Evolutionary conservation across 2,797 vertebrate genomes (phyloP).

Genomic region (Otolemur crassicaudatus): DNA sequence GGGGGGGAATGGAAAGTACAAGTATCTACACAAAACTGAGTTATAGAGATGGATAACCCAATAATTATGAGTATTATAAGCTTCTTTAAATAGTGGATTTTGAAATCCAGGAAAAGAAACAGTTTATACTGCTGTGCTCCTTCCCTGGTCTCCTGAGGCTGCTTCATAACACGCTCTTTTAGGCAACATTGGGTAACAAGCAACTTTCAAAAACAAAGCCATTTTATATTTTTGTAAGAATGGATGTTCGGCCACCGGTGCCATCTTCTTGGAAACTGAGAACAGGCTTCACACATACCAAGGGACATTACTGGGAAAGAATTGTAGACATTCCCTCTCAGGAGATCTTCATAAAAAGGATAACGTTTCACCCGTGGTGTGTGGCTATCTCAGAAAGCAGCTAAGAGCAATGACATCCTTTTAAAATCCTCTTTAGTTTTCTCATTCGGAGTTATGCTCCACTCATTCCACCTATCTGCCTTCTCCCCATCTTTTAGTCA

Average conservation of each 20-base stretch:
- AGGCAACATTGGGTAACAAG: neutral
- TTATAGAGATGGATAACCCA: neutral
- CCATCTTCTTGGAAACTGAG: neutral
- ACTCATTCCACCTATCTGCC: neutral
- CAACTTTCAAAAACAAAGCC: conserved; percentile 9
- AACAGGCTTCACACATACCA: neutral
- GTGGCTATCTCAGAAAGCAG: neutral
- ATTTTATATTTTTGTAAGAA: neutral
- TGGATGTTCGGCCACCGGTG: neutral
- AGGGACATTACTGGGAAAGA: neutral
- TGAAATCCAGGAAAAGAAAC: conserved; percentile 20
- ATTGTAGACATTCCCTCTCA: neutral
- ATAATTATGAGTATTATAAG: neutral
- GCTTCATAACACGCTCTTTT: neutral
- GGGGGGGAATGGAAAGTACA: neutral
- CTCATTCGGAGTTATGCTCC: neutral
- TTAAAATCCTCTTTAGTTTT: neutral
- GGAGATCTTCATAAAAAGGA: neutral
- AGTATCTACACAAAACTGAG: neutral
- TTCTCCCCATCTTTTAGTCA: neutral
- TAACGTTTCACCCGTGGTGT: neutral
- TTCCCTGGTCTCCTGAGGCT: neutral
- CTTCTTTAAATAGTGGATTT: neutral
- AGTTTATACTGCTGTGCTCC: neutral
- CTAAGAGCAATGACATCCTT: neutral